Conservation (phyloP, 1,140 invertebrate species). For the Sitobion miscanthi region DNA sequence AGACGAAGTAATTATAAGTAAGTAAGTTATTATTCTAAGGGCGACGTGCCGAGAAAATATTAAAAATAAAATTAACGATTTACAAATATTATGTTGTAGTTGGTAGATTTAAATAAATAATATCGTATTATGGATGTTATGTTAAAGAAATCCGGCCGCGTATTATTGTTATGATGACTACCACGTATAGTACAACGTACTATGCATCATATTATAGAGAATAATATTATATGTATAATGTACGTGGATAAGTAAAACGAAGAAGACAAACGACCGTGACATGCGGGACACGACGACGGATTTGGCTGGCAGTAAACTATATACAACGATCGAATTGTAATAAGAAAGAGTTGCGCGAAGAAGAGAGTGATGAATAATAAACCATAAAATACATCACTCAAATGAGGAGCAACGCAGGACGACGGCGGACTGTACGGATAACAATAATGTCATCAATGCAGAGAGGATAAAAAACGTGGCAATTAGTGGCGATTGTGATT, state of each 20-base stretch:
- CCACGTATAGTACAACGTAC: neutral
- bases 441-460: neutral
- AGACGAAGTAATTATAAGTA: neutral
- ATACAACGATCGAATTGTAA: neutral
- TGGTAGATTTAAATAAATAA: neutral
- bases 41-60: neutral
- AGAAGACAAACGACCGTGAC: neutral
- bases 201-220: neutral
- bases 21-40: neutral
- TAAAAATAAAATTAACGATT: neutral
- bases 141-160: neutral
- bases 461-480: slow-evolving; percentile 5
- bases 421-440: neutral
- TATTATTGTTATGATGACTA: neutral
- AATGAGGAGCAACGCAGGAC: neutral
- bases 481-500: slow-evolving; percentile 38
- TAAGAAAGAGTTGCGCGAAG: neutral
- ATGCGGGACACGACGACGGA: neutral
- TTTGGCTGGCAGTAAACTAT: slow-evolving; percentile 19
- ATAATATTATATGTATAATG: neutral
- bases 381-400: neutral
- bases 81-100: neutral
- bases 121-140: neutral
- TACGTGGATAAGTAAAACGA: neutral
- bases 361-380: neutral